Base-by-base conservation (phyloP, 2,888 invertebrate species). In the Odiellus spinosus region DNA sequence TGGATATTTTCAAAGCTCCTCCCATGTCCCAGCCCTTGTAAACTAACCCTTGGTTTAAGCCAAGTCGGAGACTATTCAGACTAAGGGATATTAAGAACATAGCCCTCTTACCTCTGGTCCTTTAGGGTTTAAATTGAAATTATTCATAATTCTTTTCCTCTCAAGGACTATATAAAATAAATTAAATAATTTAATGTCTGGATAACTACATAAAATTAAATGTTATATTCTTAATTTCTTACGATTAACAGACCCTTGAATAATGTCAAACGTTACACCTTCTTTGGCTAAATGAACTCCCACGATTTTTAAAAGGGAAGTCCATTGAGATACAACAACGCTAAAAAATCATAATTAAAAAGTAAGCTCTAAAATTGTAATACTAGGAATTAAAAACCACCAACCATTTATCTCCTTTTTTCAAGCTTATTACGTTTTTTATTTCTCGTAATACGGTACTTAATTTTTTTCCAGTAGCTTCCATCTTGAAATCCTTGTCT, bases 311-410 rank as follows among this genome's bases (percentile, higher is more conserved):
- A 96, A 69, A 59, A 87, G 77, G 1, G 77, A 74, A 0, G 85
- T 81, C 93, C 93, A 96, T 61, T 95, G 95, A 0, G 91, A 93
- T 1, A 96, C 87, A 4, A 96, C 74, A 15, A 72, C 69, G 56
- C 71, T 63, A 2, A 12, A 11, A 34, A n/a, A 33, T n/a, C 34
- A 33, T 15, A 36, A 17, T 36, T 10, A 6, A 36, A 15, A 36
- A 8, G 17, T 36, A 10, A 36, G 12, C 14, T 12, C 34, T 12
- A 34, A n/a, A 11, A 34, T 34, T 34, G 34, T 17, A 36, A 14
- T 36, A 15, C 12, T 15, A 14, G 5, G 5, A 36, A 36, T 2
- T 2, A 36, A 15, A 36, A 10, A 36, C 5, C 38, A 36, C 17
- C 10, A 15, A 36, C 38, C 14, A 36, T 8, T 14, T 36, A 14